Percentiles rank a stretch among this genome's conserved stretches.
Evolutionary conservation across 2,797 vertebrate species (phyloP).

Genomic region (Onychomys torridus): DNA sequence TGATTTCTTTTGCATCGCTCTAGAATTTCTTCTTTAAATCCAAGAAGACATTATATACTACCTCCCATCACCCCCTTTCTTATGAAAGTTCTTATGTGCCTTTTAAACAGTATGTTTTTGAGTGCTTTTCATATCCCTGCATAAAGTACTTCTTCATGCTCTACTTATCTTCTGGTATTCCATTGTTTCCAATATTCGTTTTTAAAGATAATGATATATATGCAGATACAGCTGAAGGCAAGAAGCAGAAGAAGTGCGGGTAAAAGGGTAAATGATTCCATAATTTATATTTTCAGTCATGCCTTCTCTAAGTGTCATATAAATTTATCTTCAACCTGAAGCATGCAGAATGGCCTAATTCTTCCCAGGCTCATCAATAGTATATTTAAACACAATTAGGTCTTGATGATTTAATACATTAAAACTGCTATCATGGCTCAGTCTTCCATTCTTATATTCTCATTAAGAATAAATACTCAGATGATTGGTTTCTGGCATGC

Average conservation of each 20-base stretch:
- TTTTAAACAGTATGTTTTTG: neutral
- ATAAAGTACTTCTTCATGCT: neutral
- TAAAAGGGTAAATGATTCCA: constrained; percentile 31
- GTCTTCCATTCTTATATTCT: constrained; percentile 25
- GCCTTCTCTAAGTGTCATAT: neutral
- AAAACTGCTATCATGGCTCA: neutral
- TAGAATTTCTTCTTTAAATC: constrained; percentile 23
- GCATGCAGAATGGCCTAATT: neutral
- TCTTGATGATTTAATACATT: constrained; percentile 19
- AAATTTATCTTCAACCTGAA: neutral
- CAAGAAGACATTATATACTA: neutral
- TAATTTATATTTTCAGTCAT: constrained; percentile 16
- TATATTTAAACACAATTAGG: neutral
- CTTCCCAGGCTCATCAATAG: neutral
- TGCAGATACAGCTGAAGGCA: neutral
- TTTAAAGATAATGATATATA: constrained; percentile 32
- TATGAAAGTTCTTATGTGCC: neutral
- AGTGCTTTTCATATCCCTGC: neutral
- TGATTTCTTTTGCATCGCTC: neutral
- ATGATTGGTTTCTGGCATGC: neutral
- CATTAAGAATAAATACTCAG: constrained; percentile 7
- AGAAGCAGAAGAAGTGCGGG: neutral
- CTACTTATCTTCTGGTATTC: constrained; percentile 27
- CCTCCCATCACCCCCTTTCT: neutral
- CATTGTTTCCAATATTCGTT: constrained; percentile 14